phyloP scores from a whole-genome alignment of 2,888 invertebrate genomes.

The Periphyllus acericola region DNA sequence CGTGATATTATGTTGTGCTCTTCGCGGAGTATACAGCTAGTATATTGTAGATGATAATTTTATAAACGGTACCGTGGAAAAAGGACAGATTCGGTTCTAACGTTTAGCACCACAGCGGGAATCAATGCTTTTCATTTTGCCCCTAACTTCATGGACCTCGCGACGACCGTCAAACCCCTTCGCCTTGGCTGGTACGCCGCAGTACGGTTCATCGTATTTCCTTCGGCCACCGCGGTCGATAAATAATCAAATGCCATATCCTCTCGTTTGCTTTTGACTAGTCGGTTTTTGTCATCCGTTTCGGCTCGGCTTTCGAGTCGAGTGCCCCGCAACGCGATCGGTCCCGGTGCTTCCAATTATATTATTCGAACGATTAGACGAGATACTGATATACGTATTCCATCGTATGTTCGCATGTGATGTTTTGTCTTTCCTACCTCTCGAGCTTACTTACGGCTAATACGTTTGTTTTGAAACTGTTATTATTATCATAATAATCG shows the following conservation, averaged over 20 bases:
- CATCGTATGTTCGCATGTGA: too few species aligned
- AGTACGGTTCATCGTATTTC: neutral
- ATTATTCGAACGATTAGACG: neutral
- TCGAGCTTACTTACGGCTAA: neutral
- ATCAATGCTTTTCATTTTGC: too few species aligned
- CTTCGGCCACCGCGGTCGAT: neutral
- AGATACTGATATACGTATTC: neutral
- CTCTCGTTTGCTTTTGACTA: neutral
- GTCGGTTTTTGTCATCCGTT: neutral
- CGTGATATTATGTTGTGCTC: too few species aligned
- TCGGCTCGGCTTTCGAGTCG: neutral
- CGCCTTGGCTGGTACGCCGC: too few species aligned
- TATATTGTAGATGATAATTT: too few species aligned
- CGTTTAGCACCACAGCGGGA: too few species aligned
- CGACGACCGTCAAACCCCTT: too few species aligned
- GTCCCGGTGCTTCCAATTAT: neutral
- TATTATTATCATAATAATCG: neutral
- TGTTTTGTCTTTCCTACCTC: neutral
- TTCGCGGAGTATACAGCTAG: too few species aligned
- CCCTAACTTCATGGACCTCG: too few species aligned
- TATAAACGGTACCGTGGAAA: too few species aligned
- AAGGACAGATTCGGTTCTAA: too few species aligned
- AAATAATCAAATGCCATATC: neutral
- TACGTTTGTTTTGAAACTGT: neutral
- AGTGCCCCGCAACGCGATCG: neutral